These are phyloP conservation scores for Hyla sarda DNA, from an alignment of 2,113 vertebrate species.

Conservation along the genomic window DNA sequence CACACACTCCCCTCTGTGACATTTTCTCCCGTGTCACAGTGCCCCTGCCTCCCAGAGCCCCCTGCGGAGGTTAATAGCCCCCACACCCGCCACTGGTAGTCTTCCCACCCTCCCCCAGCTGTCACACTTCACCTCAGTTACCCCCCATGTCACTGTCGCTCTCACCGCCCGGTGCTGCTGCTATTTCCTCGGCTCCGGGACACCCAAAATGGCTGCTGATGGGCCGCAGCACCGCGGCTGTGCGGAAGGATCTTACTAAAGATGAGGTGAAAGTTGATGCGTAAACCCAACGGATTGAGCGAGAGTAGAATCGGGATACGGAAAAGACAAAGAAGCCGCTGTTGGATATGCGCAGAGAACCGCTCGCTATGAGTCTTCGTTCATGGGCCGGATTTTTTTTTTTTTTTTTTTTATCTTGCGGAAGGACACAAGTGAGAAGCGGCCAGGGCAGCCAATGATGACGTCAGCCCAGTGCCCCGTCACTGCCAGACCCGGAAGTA, in stretches of 20 bases:
- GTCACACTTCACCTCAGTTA: background rate
- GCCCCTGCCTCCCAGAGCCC: too few species aligned
- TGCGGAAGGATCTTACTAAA: slow-evolving; percentile 35
- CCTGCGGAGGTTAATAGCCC: slow-evolving; percentile 61
- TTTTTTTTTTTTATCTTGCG: background rate
- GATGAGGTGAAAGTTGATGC: background rate
- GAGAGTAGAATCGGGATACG: background rate
- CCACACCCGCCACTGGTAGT: background rate
- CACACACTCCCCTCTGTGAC: slow-evolving; percentile 16
- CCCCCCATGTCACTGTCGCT: slow-evolving; percentile 22
- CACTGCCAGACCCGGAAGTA: slow-evolving; percentile 56
- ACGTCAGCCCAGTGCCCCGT: slow-evolving; percentile 56
- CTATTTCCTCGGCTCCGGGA: slow-evolving; percentile 58
- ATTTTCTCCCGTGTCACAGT: background rate
- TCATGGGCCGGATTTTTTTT: background rate
- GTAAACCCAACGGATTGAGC: too few species aligned
- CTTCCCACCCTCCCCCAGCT: background rate
- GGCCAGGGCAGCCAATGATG: slow-evolving; percentile 48
- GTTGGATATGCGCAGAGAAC: too few species aligned
- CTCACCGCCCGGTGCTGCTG: slow-evolving; percentile 57
- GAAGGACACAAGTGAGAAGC: slow-evolving; percentile 30
- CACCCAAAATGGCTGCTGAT: slow-evolving; percentile 56
- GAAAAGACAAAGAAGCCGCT: background rate
- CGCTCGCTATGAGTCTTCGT: background rate
- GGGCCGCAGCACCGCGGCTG: slow-evolving; percentile 58